Base-by-base conservation (phyloP, 1,140 invertebrate genomes). In the Holotrichia oblita region DNA sequence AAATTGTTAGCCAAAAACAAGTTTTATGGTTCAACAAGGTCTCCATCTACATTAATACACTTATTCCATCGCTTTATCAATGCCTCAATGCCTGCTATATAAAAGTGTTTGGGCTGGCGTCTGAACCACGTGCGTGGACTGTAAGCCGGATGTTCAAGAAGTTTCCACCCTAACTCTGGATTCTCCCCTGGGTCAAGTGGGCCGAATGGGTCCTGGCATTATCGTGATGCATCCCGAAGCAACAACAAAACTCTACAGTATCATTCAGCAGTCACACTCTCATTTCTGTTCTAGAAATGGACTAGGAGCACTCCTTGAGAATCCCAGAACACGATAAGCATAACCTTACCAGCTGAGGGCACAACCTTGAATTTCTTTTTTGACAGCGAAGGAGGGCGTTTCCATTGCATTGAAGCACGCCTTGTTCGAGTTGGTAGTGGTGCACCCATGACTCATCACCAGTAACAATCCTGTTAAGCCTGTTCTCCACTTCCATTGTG, bases 41-140 rank as follows among this genome's bases (percentile, higher is more conserved):
- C 59, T 64, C 17, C 59, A 64, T 22, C 59, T 64, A 20, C 59
- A 22, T 64, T 22, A 64, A 64, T 64, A 64, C 59, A 64, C 59
- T 17, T 64, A 64, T 64, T 0, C 20, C 59, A 64, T 3, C 9
- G 9, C 44, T 48, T 48, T 48, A 48, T 48, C 44, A 48, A 48
- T 48, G n/a, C 44, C 7, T 6, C n/a, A 48, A 64, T 64, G 17
- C 59, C 17, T 64, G 17, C 22, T 6, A 0, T n/a, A 64, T 20
- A 22, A 64, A 64, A 64, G 20, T 64, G 6, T 64, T 64, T 64
- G 59, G 7, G 22, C 17, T 64, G 59, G 2, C 59, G 20, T 22
- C 59, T 64, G 17, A 64, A 64, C 17, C 17, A 64, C n/a, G 17
- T 64, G 17, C 59, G 8, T 64, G 17, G 22, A 48, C 1, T 48